Evolutionary conservation across 2,888 invertebrate genomes (phyloP).

Genomic region (Chloroclystis v-ata): DNA sequence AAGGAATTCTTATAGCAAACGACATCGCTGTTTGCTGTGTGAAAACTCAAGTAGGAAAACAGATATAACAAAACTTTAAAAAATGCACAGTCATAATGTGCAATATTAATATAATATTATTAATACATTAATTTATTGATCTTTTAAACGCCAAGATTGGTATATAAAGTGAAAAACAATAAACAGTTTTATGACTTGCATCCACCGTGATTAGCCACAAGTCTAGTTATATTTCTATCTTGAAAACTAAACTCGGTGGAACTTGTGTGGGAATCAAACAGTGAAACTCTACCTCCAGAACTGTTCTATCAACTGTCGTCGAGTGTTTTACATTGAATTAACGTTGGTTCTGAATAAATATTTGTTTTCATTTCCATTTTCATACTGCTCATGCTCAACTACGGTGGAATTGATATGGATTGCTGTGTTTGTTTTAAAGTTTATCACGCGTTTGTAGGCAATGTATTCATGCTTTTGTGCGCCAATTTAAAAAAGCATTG

Average conservation of each 20-base stretch:
- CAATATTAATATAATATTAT: no score
- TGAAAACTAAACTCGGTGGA: no score
- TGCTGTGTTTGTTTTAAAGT: conserved; percentile 15
- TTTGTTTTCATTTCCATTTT: conserved; percentile 25
- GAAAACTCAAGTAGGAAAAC: no score
- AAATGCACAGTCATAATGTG: no score
- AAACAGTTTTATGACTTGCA: no score
- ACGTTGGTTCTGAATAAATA: conserved; percentile 17
- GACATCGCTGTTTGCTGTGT: no score
- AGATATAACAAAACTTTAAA: no score
- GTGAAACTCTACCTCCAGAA: conserved; percentile 1
- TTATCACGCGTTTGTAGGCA: conserved; percentile 9
- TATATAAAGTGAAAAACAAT: no score
- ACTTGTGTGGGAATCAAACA: background rate
- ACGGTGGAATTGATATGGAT: conserved; percentile 17
- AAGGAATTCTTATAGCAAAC: background rate
- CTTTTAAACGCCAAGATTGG: no score
- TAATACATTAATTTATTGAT: no score
- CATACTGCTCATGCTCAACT: conserved; percentile 19
- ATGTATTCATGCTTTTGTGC: background rate
- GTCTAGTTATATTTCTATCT: no score
- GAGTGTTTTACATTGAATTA: conserved; percentile 26
- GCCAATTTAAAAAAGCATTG: background rate
- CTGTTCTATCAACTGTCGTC: conserved; percentile 3
- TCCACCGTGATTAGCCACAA: no score